These are phyloP conservation scores for Noctua pronuba DNA, from an alignment of 2,888 invertebrate species.

Conservation along the genomic window DNA sequence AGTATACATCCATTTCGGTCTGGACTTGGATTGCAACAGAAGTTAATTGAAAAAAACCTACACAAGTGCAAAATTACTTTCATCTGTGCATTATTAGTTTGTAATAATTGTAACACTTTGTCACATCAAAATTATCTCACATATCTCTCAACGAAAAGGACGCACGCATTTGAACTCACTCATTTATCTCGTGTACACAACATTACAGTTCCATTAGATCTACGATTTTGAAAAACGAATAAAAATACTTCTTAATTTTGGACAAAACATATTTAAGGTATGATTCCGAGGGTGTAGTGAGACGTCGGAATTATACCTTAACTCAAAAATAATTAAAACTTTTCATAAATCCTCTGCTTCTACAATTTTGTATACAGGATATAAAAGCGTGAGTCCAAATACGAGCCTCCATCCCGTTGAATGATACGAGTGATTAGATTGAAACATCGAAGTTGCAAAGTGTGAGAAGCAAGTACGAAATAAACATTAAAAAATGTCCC, in stretches of 20 bases:
- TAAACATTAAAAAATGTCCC: not conserved
- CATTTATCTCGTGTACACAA: conserved; percentile 40
- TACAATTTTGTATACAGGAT: conserved; percentile 35
- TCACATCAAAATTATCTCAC: conserved; percentile 40
- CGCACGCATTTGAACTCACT: conserved; percentile 39
- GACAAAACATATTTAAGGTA: not conserved
- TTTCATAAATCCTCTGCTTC: conserved; percentile 13
- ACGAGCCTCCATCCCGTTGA: conserved; percentile 32
- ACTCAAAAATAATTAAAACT: not conserved
- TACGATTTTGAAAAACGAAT: not conserved
- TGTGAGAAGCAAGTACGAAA: conserved; percentile 20
- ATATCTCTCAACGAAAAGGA: conserved; percentile 20
- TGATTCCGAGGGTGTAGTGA: not conserved
- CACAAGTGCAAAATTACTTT: too few relatives aligned
- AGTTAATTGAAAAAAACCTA: too few relatives aligned
- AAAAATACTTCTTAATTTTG: not conserved
- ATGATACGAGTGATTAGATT: conserved; percentile 37
- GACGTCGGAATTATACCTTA: not conserved
- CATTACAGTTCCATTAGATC: conserved; percentile 17
- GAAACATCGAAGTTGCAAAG: conserved; percentile 19
- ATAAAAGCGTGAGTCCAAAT: conserved; percentile 42
- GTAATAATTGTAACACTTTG: conserved; percentile 24
- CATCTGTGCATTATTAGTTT: too few relatives aligned
- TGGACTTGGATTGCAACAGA: not conserved
- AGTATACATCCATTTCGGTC: not conserved